A percentile compares a stretch with the other conserved stretches of the same genome.
These are phyloP conservation scores for Glareola pratincola DNA, from an alignment of 2,113 vertebrate species.

Conservation along the genomic window DNA sequence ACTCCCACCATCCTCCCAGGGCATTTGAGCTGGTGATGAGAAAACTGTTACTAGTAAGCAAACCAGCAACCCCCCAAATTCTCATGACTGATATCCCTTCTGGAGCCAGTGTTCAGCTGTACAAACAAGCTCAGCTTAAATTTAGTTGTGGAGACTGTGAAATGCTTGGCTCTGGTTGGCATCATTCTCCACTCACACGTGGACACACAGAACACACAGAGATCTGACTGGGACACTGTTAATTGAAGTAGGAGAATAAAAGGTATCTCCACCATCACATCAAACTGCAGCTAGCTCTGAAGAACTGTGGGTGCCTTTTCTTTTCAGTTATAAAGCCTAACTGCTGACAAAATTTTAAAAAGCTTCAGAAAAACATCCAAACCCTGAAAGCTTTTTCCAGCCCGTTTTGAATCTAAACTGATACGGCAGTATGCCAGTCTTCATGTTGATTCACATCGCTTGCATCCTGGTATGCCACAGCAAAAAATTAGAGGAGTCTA, in stretches of 20 bases:
- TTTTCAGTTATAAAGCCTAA: background rate
- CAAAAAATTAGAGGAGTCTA: background rate
- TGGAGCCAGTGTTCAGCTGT: conserved; percentile 19
- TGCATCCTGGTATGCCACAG: background rate
- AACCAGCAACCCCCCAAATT: background rate
- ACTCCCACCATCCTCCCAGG: background rate
- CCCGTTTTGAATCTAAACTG: background rate
- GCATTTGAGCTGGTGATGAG: background rate
- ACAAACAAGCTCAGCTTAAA: conserved; percentile 44
- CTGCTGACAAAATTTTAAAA: background rate
- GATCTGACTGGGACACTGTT: background rate
- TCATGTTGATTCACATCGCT: background rate
- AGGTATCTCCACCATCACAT: background rate
- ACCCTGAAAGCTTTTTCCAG: background rate
- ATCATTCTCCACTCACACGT: background rate
- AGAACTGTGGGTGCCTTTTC: background rate
- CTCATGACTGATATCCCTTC: background rate
- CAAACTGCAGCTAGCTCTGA: background rate
- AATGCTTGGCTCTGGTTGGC: background rate
- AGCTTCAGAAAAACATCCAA: background rate
- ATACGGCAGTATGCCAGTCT: background rate
- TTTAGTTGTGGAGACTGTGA: background rate
- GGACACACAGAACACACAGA: background rate
- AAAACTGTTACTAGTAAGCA: background rate
- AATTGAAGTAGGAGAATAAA: background rate